phyloP scores from a whole-genome alignment of 2,113 vertebrate genomes.

The Triplophysa dalaica region DNA sequence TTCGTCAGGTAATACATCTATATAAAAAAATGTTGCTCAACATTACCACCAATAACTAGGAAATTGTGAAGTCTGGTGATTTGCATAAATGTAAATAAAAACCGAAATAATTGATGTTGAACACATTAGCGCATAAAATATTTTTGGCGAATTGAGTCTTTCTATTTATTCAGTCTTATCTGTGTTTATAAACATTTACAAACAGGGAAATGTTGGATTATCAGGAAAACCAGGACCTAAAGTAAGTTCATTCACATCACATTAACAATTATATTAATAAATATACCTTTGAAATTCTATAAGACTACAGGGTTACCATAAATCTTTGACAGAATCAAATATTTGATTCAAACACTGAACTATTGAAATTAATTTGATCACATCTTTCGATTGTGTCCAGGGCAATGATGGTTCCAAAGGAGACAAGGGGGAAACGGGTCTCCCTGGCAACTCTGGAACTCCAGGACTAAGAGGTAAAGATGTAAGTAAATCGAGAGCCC shows the following conservation, averaged over 20 bases:
- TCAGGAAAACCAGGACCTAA: conserved; percentile 88
- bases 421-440: conserved; percentile 74
- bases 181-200: conserved; percentile 60
- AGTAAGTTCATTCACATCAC: conserved; percentile 66
- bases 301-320: background rate
- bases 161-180: background rate
- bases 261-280: background rate
- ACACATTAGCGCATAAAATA: background rate
- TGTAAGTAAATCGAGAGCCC: conserved; percentile 81
- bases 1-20: no score
- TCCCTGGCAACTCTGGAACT: conserved; percentile 74
- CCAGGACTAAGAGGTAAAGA: conserved; percentile 91
- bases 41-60: background rate
- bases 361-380: background rate
- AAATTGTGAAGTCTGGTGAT: background rate
- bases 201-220: conserved; percentile 87
- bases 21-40: background rate
- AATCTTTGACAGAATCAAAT: background rate
- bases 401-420: conserved; percentile 79
- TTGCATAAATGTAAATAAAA: background rate
- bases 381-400: conserved; percentile 61
- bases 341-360: background rate
- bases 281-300: no score
- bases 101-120: background rate
- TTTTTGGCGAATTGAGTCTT: background rate